Evolutionary conservation across 2,888 invertebrate genomes (phyloP), one percentile per base, ranked within the genome.

Genomic region (Salticus scenicus): DNA sequence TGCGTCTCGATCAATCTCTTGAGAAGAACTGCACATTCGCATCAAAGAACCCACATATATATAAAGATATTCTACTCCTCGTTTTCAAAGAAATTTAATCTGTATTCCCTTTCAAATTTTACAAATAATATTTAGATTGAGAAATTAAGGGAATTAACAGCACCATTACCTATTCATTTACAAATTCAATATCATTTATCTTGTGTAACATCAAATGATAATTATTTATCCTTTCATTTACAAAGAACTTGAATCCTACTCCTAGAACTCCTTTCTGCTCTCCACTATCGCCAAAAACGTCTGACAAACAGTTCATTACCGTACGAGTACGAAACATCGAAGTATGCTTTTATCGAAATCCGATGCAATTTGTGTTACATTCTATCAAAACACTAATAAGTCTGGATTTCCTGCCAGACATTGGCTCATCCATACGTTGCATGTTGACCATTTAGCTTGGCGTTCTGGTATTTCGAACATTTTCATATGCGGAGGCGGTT

Each of bases 311-410:
- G 57, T 57, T 57, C 24, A 57, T 57, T 57, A 57, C 57, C 24
- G 57, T 12, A 1, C 24, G 5, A 24, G 57, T 57, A 57, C 57
- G 24, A 12, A 57, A 57, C 24, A 24, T 2, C 24, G 12, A 24
- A 57, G 57, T 57, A 24, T 24, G 57, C 57, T 57, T 57, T 57
- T 57, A 57, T 57, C 57, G 57, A 12, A 57, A 57, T 57, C 24
- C 57, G 12, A 57, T 57, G 57, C 57, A 57, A 57, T 57, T 57
- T 57, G 57, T 57, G 57, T 24, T 7, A 57, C 57, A 57, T 57
- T 57, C 57, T 57, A 57, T 57, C 57, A 24, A 12, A 24, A 57
- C 57, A 24, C 57, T 57, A 57, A 57, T 57, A 57, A 57, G 57
- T 57, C 57, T 57, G 12, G 57, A 57, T 57, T 57, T 57, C 24